Base-by-base conservation (phyloP, 2,797 vertebrate species). In the Cyprinella venusta region DNA sequence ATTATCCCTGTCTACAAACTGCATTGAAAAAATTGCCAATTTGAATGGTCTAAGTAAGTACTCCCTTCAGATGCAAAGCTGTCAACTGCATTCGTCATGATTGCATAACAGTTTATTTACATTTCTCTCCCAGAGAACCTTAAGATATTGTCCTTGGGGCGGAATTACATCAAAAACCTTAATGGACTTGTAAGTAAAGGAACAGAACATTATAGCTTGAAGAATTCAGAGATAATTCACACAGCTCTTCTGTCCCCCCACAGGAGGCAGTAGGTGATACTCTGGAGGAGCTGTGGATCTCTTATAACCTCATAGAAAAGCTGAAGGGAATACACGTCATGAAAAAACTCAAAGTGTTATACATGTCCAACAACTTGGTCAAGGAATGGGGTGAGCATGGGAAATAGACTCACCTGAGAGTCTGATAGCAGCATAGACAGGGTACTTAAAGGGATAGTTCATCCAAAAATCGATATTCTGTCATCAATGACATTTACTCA, bases 331-430 rank as follows among this genome's bases (percentile, higher is more conserved):
- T 99, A 81, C 94, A 96, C 52, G 94, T 94, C 61, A 95, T 99
- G 96, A 98, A 95, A 93, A 98, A 96, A 76, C 90, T 99, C 71
- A 96, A 93, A 89, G 95, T 99, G 86, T 95, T 99, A 70, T 98
- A 98, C 90, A 99, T 99, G 95, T 98, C 97, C 86, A 98, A 99
- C 93, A 99, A 99, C 92, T 91, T 96, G 87, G 98, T 99, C 74
- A 99, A 98, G 91, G 98, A 99, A 42, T 99, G 97, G 98, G 96
- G 97, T 99, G 90, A 95, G 96, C 26, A 45, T 65, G 72, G 36
- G 13, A 26, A 9, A 79, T 38, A 40, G 13, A 54, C 18, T 26
- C 13, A 15, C 24, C 15, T 15, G 13, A 24, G 48, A 69, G 30
- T 26, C 5, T n/a, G 48, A 24, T 24, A 52, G 69, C 21, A 81